Conservation (phyloP, 1,140 invertebrate genomes). For the Rhopalosiphum padi region DNA sequence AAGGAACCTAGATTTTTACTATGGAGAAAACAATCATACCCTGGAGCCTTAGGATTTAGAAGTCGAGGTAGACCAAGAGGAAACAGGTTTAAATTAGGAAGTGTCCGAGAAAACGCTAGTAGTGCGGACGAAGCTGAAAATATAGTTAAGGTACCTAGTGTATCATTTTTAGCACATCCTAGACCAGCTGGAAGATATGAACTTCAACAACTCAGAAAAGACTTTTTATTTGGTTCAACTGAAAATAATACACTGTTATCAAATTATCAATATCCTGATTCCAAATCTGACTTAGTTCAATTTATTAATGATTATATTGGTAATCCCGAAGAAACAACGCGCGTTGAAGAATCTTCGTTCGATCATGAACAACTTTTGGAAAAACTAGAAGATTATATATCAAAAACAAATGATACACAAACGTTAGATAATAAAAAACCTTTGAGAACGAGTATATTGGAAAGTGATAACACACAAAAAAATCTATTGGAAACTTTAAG, state of each 20-base stretch:
- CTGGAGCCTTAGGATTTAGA: conserved; percentile 70
- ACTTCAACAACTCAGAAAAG: conserved; percentile 71
- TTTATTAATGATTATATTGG: conserved; percentile 66
- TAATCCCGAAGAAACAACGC: conserved; percentile 60
- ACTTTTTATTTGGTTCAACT: conserved; percentile 66
- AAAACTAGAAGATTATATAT: conserved; percentile 72
- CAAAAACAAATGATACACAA: conserved; percentile 62
- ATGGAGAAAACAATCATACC: conserved; percentile 82
- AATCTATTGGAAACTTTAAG: conserved; percentile 71
- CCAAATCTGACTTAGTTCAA: conserved; percentile 57
- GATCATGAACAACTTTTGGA: conserved; percentile 72
- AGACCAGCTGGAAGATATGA: conserved; percentile 69
- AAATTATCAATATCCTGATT: conserved; percentile 63
- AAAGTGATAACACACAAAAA: conserved; percentile 68
- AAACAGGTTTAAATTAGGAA: conserved; percentile 68
- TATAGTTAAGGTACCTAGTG: conserved; percentile 24
- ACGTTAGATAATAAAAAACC: conserved; percentile 58
- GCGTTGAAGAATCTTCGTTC: conserved; percentile 61
- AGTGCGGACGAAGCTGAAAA: conserved; percentile 71
- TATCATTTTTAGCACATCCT: conserved; percentile 52
- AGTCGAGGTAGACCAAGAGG: conserved; percentile 67
- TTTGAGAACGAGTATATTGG: conserved; percentile 62
- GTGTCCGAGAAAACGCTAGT: conserved; percentile 68
- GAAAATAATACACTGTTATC: conserved; percentile 60
- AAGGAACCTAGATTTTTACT: conserved; percentile 78